Base-by-base conservation (phyloP, 2,888 invertebrate genomes). In the Meganola albula region DNA sequence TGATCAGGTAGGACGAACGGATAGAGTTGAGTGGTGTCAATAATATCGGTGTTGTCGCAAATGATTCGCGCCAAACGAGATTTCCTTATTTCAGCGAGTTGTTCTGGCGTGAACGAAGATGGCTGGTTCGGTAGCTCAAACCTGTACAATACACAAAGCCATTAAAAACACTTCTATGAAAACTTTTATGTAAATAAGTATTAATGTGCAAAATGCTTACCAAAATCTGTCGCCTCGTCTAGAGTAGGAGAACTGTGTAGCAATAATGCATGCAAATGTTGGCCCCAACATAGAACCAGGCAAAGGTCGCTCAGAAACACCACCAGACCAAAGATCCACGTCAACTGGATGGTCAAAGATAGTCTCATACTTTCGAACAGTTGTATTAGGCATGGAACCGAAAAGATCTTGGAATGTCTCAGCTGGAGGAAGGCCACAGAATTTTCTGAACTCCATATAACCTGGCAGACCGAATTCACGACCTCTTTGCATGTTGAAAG, bases 251-350 rank as follows among this genome's bases (percentile, higher is more conserved):
- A 97, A 96, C 75, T 97, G 97, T 12, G 94, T 94, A 12, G 96
- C 97, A 57, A 98, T 96, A 43, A 98, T 88, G 66, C 97, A 98
- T 31, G 96, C 95, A 64, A 97, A 97, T 28, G 97, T 96, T 1
- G 97, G 97, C 28, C 98, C 97, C 40, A 98, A 88, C 92, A 97
- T 93, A 33, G 96, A 95, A 24, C 96, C 97, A 5, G 95, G 94
- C 31, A 97, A 86, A 2, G 97, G 94, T 41, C 92, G 88, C 67
- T 98, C 98, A 0, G 96, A 95, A 4, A 97, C 95, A 27, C 97
- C 97, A 27, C 96, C 97, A 10, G 96, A 95, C 95, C 97, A 98
- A 32, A 97, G 86, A 85, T 98, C 97, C 26, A 98, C 94, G 72
- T 98, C 98, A 39, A 92, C 89, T 1, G 96, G 96, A 72, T 95